These are phyloP conservation scores for Diabrotica undecimpunctata DNA, from an alignment of 1,140 invertebrate genomes.

Conservation along the genomic window DNA sequence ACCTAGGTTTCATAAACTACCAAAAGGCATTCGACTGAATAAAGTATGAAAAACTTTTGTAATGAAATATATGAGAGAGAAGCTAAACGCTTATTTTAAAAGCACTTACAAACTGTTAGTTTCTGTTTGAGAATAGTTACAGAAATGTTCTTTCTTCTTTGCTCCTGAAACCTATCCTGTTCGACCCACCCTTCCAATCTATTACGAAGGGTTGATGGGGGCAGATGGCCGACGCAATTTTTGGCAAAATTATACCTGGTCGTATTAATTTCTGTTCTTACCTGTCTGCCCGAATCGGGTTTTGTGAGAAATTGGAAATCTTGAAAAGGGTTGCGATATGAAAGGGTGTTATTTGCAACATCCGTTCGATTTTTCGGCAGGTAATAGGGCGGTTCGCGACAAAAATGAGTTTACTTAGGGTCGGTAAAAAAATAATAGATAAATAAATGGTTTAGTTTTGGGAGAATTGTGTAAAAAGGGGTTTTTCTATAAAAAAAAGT, in stretches of 20 bases:
- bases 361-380: slow-evolving; percentile 12
- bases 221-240: slow-evolving; percentile 23
- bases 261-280: slow-evolving; percentile 13
- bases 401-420: not conserved
- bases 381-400: not conserved
- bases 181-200: slow-evolving; percentile 5
- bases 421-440: not conserved
- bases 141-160: no score
- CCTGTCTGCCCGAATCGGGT: slow-evolving; percentile 7
- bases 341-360: slow-evolving; percentile 20
- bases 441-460: not conserved
- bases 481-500: no score
- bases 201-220: slow-evolving; percentile 16
- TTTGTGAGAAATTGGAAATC: slow-evolving; percentile 16
- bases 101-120: no score
- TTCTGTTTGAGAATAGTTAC: no score
- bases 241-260: slow-evolving; percentile 14
- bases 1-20: no score
- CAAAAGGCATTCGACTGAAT: no score
- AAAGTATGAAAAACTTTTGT: no score
- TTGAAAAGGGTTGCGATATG: slow-evolving; percentile 13
- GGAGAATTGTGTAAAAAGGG: not conserved
- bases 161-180: not conserved
- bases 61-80: no score
- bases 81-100: no score